Conservation (phyloP, 2,113 vertebrate species). For the Barbus barbus region DNA sequence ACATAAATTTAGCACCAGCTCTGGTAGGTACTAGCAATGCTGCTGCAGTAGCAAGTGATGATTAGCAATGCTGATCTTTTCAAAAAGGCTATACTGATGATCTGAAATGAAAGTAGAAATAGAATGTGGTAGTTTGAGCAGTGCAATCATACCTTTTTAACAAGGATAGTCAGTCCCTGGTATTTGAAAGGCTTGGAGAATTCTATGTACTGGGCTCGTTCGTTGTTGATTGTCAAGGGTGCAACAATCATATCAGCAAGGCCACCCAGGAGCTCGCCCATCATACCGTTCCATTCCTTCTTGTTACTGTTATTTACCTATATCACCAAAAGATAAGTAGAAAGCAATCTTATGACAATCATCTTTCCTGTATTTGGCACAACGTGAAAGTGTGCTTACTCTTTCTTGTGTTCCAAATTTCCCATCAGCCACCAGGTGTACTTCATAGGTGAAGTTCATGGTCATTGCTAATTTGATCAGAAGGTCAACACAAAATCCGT, state of each 20-base stretch:
- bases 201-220: slow-evolving; percentile 97
- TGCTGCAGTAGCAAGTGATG: not conserved
- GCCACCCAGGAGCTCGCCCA: slow-evolving; percentile 94
- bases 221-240: slow-evolving; percentile 95
- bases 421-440: slow-evolving; percentile 95
- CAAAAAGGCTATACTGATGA: not conserved
- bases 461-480: slow-evolving; percentile 94
- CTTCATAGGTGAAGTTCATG: slow-evolving; percentile 98
- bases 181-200: slow-evolving; percentile 99
- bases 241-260: slow-evolving; percentile 97
- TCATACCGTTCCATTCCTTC: slow-evolving; percentile 99
- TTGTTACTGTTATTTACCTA: slow-evolving; percentile 99
- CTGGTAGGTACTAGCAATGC: not conserved
- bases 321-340: not conserved
- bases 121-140: not conserved
- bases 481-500: slow-evolving; percentile 94
- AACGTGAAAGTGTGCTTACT: slow-evolving; percentile 71
- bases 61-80: no score
- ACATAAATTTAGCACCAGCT: not conserved
- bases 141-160: slow-evolving; percentile 87
- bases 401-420: slow-evolving; percentile 98
- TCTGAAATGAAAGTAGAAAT: not conserved
- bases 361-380: not conserved
- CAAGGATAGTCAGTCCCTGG: slow-evolving; percentile 96
- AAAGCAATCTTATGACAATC: not conserved